Evolutionary conservation across 1,140 invertebrate genomes (phyloP).

Genomic region (Heterodera schachtii): DNA sequence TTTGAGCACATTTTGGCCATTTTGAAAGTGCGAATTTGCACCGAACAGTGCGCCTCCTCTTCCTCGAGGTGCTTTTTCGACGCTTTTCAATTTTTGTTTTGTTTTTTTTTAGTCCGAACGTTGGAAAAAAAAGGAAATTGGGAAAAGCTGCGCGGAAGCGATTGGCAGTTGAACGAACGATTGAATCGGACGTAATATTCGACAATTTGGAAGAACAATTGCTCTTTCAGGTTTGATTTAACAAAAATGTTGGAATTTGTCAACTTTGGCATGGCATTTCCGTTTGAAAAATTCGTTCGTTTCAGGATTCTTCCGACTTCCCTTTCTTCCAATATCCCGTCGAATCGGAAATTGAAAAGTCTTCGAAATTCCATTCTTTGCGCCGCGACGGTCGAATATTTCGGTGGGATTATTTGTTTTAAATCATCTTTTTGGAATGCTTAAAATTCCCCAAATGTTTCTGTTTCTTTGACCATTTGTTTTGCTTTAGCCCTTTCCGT

Average conservation of each 20-base stretch:
- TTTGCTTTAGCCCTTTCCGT: constrained; percentile 33
- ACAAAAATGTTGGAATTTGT: background rate
- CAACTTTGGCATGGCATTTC: no score
- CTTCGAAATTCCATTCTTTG: constrained; percentile 47
- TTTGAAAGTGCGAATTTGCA: constrained; percentile 45
- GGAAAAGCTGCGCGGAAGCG: constrained; percentile 52
- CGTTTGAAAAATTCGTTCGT: background rate
- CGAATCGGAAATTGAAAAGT: constrained; percentile 46
- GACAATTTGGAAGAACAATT: constrained; percentile 50
- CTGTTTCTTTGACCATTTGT: background rate
- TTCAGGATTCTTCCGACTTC: constrained; percentile 8
- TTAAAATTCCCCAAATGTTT: no score
- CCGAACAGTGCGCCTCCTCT: background rate
- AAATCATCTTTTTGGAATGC: no score
- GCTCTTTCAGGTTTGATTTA: constrained; percentile 42
- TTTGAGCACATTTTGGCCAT: constrained; percentile 39
- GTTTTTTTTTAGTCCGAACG: background rate
- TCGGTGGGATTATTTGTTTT: background rate
- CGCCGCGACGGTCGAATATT: constrained; percentile 40
- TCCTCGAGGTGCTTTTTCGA: background rate
- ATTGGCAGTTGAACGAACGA: constrained; percentile 19
- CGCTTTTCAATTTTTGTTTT: background rate
- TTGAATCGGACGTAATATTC: constrained; percentile 40
- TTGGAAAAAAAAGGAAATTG: constrained; percentile 34
- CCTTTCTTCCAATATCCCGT: constrained; percentile 51